Conservation (phyloP, 2,797 vertebrate genomes). For the Sebastes kiyomatsui region DNA sequence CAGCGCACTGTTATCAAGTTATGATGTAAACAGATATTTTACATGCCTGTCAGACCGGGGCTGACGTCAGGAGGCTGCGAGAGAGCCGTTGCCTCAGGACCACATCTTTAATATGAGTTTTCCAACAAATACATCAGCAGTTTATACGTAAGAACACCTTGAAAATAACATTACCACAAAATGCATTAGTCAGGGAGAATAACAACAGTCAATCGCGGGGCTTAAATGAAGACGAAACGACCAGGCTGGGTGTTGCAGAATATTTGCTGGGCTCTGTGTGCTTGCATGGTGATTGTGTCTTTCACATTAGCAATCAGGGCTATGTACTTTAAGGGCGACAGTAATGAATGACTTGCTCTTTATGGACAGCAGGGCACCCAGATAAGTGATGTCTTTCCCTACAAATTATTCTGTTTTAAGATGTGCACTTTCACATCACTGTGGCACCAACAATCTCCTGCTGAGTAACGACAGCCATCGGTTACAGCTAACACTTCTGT, state of each 20-base stretch:
- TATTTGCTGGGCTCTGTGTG: constrained; percentile 3
- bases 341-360: constrained; percentile 74
- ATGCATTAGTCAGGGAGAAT: not conserved
- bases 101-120: constrained; percentile 49
- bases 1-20: constrained; percentile 70
- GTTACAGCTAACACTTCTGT: constrained; percentile 8
- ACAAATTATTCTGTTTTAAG: constrained; percentile 58
- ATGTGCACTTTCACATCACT: constrained; percentile 47
- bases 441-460: constrained; percentile 24
- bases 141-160: not conserved
- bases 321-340: constrained; percentile 62
- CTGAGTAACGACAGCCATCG: constrained; percentile 35
- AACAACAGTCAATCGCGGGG: not conserved
- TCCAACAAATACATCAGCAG: constrained; percentile 38
- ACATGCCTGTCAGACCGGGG: constrained; percentile 72
- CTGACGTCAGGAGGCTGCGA: constrained; percentile 39
- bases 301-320: constrained; percentile 63
- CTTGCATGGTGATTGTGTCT: constrained; percentile 41
- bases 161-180: constrained; percentile 2
- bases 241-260: not conserved
- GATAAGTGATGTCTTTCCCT: constrained; percentile 63
- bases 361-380: constrained; percentile 59
- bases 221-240: constrained; percentile 14
- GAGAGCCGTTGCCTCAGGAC: constrained; percentile 59
- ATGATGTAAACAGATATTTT: constrained; percentile 83